Conservation (phyloP, 2,113 vertebrate genomes). For the Coryphaenoides rupestris region DNA sequence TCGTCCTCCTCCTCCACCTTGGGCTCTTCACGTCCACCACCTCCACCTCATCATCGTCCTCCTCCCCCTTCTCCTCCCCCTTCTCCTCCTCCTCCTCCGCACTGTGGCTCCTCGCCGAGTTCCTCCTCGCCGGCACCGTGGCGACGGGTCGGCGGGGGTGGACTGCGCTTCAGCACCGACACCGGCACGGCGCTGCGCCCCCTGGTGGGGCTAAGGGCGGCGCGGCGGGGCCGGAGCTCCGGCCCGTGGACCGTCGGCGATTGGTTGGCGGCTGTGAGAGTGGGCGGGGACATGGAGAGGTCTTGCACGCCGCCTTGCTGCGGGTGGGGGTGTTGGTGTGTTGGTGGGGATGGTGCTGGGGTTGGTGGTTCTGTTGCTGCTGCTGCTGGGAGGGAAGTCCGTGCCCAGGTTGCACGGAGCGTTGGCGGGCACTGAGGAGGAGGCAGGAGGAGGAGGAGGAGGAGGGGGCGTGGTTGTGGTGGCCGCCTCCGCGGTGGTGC, state of each 20-base stretch:
- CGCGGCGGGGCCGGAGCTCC: constrained; percentile 41
- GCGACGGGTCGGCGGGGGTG: constrained; percentile 56
- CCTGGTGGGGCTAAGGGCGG: constrained; percentile 49
- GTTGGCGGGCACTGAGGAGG: not conserved
- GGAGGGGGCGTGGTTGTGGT: no score
- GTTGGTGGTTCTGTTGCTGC: no score
- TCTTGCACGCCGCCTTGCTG: constrained; percentile 40
- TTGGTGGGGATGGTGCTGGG: no score
- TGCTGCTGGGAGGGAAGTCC: constrained; percentile 27
- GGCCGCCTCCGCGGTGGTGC: no score
- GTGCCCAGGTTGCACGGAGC: constrained; percentile 18
- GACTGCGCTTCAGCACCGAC: constrained; percentile 72
- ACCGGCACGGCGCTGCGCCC: constrained; percentile 63
- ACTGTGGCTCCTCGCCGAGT: constrained; percentile 49
- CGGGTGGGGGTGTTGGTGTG: constrained; percentile 7
- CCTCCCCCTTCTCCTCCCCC: no score
- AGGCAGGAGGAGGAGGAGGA: constrained; percentile 17
- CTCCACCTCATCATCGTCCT: constrained; percentile 60
- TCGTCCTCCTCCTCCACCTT: constrained; percentile 65
- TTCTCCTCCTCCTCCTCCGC: constrained; percentile 50
- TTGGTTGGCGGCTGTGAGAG: constrained; percentile 38
- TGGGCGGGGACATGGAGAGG: constrained; percentile 52
- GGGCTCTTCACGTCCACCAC: constrained; percentile 49
- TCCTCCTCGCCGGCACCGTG: constrained; percentile 48
- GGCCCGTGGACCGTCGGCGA: constrained; percentile 44